A percentile compares a stretch with the other conserved stretches of the same genome.
phyloP scores from a whole-genome alignment of 2,113 vertebrate species.

The Cochlearius cochlearius region DNA sequence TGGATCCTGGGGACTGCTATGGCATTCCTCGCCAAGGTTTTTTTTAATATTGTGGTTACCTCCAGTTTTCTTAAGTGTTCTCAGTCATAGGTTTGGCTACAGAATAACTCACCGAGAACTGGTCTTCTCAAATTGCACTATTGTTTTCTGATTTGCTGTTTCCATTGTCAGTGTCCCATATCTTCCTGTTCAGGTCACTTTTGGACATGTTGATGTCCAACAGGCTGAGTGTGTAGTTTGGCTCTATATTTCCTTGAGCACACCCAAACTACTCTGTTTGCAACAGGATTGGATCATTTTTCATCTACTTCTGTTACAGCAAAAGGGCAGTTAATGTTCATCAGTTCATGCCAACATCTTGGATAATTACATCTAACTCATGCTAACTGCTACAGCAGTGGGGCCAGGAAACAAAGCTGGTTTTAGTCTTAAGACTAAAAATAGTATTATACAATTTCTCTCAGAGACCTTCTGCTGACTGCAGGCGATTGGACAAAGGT shows the following conservation, averaged over 20 bases:
- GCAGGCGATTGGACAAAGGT: not conserved
- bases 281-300: not conserved
- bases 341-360: not conserved
- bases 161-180: accelerated
- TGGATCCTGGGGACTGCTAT: not conserved
- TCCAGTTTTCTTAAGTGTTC: not conserved
- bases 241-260: not conserved
- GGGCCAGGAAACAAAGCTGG: not conserved
- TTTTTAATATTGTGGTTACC: not conserved
- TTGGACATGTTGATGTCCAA: not conserved
- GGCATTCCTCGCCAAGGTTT: not conserved
- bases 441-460: not conserved
- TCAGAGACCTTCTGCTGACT: not conserved
- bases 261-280: not conserved
- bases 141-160: not conserved
- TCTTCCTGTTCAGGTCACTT: not conserved
- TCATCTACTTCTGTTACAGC: not conserved
- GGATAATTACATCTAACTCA: not conserved
- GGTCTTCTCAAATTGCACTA: not conserved
- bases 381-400: not conserved
- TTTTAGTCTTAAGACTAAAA: not conserved
- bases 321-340: not conserved
- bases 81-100: not conserved
- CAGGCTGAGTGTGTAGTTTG: not conserved
- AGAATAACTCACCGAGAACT: not conserved